These are phyloP conservation scores for Perizoma flavofasciatum DNA, from an alignment of 2,888 invertebrate genomes.

Conservation along the genomic window DNA sequence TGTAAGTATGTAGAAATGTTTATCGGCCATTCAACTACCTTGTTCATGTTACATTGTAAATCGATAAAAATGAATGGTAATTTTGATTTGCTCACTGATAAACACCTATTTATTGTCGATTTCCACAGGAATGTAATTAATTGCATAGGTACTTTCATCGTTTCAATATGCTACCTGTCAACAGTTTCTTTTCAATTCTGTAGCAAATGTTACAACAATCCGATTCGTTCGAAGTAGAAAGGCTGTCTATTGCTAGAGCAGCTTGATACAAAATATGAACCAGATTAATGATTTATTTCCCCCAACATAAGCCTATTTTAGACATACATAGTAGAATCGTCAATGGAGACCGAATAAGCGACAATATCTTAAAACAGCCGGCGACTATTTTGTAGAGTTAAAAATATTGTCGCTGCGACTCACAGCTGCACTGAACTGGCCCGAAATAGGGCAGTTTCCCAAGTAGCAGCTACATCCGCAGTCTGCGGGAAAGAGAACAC, in stretches of 20 bases:
- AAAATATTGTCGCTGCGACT: slow-evolving; percentile 26
- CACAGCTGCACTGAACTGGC: slow-evolving; percentile 50
- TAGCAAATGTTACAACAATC: too few species aligned
- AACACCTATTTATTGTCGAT: too few species aligned
- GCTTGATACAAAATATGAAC: slow-evolving; percentile 14
- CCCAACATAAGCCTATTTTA: slow-evolving; percentile 18
- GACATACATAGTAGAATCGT: slow-evolving; percentile 15
- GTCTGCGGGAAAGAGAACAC: slow-evolving; percentile 59
- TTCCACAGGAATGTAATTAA: too few species aligned
- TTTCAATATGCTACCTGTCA: too few species aligned
- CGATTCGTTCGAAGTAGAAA: too few species aligned
- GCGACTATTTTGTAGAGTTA: slow-evolving; percentile 41
- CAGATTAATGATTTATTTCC: slow-evolving; percentile 28
- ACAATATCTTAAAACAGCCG: slow-evolving; percentile 4
- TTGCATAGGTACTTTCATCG: too few species aligned
- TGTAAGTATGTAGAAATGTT: not conserved
- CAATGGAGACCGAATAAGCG: slow-evolving; percentile 2
- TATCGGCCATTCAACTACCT: slow-evolving; percentile 7
- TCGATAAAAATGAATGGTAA: not conserved
- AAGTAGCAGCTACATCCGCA: slow-evolving; percentile 62
- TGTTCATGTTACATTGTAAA: not conserved
- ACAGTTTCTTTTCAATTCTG: too few species aligned
- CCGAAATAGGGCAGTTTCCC: slow-evolving; percentile 64
- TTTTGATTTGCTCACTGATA: not conserved
- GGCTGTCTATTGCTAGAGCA: too few species aligned